These are phyloP conservation scores for Drosophila testacea DNA, from an alignment of 2,888 invertebrate species.

Conservation along the genomic window DNA sequence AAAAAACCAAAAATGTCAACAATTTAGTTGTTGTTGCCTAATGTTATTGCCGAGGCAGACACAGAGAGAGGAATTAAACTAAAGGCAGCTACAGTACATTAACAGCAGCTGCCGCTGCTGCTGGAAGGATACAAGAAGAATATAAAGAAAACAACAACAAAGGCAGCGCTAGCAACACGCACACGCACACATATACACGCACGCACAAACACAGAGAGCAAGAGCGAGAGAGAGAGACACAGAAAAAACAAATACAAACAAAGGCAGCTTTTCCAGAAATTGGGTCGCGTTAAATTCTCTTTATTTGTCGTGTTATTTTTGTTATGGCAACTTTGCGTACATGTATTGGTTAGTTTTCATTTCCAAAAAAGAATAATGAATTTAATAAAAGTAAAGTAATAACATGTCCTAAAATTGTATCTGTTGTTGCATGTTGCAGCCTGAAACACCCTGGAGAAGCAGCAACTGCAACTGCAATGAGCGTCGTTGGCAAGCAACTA, in stretches of 20 bases:
- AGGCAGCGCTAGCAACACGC: constrained; percentile 39
- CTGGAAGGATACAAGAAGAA: constrained; percentile 5
- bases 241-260: constrained; percentile 71
- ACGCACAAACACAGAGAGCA: constrained; percentile 15
- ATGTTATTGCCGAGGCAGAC: constrained; percentile 18
- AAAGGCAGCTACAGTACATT: constrained; percentile 20
- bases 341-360: constrained; percentile 60
- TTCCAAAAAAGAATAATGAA: background rate
- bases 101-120: constrained; percentile 35
- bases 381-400: too few species aligned
- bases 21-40: constrained; percentile 43
- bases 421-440: constrained; percentile 11
- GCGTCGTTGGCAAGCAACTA: constrained; percentile 80
- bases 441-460: constrained; percentile 28
- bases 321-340: constrained; percentile 65
- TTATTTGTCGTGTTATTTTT: constrained; percentile 38
- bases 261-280: constrained; percentile 73
- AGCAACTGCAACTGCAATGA: constrained; percentile 57
- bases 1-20: constrained; percentile 48
- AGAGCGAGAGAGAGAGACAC: constrained; percentile 10
- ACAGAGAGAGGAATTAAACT: constrained; percentile 11
- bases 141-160: constrained; percentile 38
- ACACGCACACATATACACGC: constrained; percentile 28
- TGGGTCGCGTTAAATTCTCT: constrained; percentile 64
- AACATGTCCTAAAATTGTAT: background rate